Conservation (phyloP, 2,113 vertebrate genomes). For the Alethe castanea region DNA sequence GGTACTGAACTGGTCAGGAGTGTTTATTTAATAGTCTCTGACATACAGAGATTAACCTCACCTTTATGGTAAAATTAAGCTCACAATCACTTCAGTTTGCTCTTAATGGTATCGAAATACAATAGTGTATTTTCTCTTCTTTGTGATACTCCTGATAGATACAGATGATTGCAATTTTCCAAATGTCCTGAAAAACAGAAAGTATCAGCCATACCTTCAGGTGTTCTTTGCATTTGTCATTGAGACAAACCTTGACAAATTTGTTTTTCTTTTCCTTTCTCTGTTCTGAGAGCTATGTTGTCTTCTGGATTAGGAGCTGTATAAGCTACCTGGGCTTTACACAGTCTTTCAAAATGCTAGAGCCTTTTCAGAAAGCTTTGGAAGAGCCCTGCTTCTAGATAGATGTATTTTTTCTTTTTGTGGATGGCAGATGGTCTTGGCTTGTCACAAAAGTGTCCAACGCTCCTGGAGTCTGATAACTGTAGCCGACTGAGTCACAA, state of each 20-base stretch:
- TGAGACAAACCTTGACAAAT: not conserved
- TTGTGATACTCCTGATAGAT: not conserved
- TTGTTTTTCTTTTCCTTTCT: not conserved
- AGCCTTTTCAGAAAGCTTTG: not conserved
- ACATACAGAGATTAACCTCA: not conserved
- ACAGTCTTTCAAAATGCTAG: not conserved
- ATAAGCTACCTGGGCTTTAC: not conserved
- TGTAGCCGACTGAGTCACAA: not conserved
- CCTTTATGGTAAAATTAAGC: not conserved
- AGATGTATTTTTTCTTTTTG: not conserved
- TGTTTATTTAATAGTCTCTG: not conserved
- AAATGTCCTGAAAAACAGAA: not conserved
- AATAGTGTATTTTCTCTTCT: not conserved
- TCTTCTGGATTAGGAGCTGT: not conserved
- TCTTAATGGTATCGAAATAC: not conserved
- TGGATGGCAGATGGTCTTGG: not conserved
- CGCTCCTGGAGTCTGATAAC: not conserved
- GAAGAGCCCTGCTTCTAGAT: not conserved
- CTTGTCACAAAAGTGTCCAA: not conserved
- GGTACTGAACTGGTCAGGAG: not conserved
- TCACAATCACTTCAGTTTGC: not conserved
- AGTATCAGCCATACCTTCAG: not conserved
- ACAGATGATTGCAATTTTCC: not conserved
- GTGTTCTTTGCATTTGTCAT: not conserved
- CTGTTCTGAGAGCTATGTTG: not conserved